Conservation (phyloP, 1,140 invertebrate genomes). For the Papilio machaon region DNA sequence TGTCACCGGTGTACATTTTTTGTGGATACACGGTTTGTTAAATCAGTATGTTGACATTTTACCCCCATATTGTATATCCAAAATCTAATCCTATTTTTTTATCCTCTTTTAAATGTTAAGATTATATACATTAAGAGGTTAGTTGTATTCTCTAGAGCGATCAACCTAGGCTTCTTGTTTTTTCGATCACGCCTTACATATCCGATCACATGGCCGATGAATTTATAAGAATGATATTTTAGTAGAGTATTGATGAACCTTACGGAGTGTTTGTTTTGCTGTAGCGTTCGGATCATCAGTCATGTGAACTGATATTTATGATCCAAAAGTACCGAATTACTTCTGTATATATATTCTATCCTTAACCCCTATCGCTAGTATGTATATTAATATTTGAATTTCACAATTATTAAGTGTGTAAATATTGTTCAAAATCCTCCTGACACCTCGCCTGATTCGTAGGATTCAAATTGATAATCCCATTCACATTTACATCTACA, state of each 20-base stretch:
- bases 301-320: constrained; percentile 48
- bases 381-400: constrained; percentile 53
- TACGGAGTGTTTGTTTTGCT: constrained; percentile 11
- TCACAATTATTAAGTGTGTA: constrained; percentile 50
- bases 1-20: neutral
- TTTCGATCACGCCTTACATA: constrained; percentile 60
- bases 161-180: constrained; percentile 79
- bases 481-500: neutral
- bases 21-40: constrained; percentile 36
- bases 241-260: constrained; percentile 37
- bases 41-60: constrained; percentile 48
- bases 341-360: constrained; percentile 58
- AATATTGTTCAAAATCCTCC: constrained; percentile 25
- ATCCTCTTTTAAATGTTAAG: constrained; percentile 80
- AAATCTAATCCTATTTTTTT: constrained; percentile 82
- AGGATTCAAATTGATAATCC: neutral
- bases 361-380: constrained; percentile 51
- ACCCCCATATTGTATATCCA: constrained; percentile 72
- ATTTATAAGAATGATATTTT: constrained; percentile 62
- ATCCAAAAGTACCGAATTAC: constrained; percentile 66
- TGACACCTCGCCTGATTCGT: neutral
- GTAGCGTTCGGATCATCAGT: constrained; percentile 46
- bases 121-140: constrained; percentile 71
- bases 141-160: constrained; percentile 57
- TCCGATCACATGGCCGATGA: constrained; percentile 40